Conservation (phyloP, 2,888 invertebrate species). For the Seira ritae region DNA sequence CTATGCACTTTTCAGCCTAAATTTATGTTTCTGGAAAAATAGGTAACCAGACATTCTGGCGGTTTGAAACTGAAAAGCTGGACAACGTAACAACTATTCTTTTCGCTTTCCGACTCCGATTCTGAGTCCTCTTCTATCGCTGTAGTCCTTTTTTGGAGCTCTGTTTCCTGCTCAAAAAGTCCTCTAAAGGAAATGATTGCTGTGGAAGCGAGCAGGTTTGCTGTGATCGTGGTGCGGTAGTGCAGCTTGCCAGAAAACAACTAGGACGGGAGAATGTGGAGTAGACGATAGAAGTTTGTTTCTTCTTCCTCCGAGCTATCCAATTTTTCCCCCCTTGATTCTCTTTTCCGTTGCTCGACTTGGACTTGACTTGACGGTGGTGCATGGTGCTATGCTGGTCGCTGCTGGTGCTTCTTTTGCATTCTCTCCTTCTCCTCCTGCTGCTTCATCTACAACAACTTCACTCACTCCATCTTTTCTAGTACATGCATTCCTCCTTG, state of each 20-base stretch:
- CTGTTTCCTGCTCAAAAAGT: no score
- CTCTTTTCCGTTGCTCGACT: slow-evolving; percentile 26
- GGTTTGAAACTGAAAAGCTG: slow-evolving; percentile 6
- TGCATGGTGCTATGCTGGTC: slow-evolving; percentile 13
- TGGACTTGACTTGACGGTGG: slow-evolving; percentile 20
- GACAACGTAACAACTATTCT: not conserved
- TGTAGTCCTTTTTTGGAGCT: no score
- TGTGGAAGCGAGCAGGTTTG: slow-evolving; percentile 66
- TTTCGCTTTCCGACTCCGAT: no score
- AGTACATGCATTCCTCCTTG: slow-evolving; percentile 23
- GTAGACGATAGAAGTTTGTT: slow-evolving; percentile 67
- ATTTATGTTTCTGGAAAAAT: slow-evolving; percentile 41
- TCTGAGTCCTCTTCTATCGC: no score
- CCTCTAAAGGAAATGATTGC: no score
- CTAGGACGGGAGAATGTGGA: slow-evolving; percentile 72
- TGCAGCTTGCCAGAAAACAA: slow-evolving; percentile 73
- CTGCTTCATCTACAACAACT: slow-evolving; percentile 24
- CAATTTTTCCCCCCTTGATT: slow-evolving; percentile 60
- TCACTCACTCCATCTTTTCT: slow-evolving; percentile 17
- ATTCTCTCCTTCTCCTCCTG: slow-evolving; percentile 43
- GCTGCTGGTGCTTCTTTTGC: not conserved
- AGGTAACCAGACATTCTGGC: slow-evolving; percentile 23
- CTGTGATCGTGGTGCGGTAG: slow-evolving; percentile 67
- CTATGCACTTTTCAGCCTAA: slow-evolving; percentile 44
- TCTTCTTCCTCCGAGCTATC: no score